A percentile compares a stretch with the other conserved stretches of the same genome.
These are phyloP conservation scores for Artibeus jamaicensis DNA, from an alignment of 2,797 vertebrate species.

Conservation along the genomic window DNA sequence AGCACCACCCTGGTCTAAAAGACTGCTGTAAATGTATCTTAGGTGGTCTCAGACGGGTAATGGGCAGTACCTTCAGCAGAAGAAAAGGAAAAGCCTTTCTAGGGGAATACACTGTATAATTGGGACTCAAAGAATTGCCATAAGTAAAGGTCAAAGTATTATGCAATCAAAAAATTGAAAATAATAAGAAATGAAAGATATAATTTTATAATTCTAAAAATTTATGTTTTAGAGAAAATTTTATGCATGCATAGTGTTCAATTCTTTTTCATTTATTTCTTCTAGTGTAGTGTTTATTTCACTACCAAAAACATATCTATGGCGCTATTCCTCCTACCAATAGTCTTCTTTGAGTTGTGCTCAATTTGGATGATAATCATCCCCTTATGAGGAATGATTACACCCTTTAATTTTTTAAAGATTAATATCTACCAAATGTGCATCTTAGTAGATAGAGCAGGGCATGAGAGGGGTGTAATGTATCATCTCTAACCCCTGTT, in stretches of 20 bases:
- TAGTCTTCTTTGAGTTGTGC: background rate
- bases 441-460: constrained; percentile 41
- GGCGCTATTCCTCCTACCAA: background rate
- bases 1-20: background rate
- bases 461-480: background rate
- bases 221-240: background rate
- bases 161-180: background rate
- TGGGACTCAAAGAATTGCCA: background rate
- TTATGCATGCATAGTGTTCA: background rate
- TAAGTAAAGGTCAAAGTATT: background rate
- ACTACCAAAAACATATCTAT: background rate
- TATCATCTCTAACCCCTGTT: constrained; percentile 8
- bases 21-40: background rate
- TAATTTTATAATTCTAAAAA: background rate
- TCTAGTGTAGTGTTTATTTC: background rate
- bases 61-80: background rate
- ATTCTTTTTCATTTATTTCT: background rate
- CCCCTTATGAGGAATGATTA: background rate
- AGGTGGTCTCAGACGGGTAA: background rate
- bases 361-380: constrained; percentile 40
- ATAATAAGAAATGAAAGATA: too few relatives aligned
- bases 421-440: constrained; percentile 51
- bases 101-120: background rate
- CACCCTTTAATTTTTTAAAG: background rate
- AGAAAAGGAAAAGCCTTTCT: background rate